Conservation (phyloP, 2,888 invertebrate genomes). For the Cheilosia variabilis region DNA sequence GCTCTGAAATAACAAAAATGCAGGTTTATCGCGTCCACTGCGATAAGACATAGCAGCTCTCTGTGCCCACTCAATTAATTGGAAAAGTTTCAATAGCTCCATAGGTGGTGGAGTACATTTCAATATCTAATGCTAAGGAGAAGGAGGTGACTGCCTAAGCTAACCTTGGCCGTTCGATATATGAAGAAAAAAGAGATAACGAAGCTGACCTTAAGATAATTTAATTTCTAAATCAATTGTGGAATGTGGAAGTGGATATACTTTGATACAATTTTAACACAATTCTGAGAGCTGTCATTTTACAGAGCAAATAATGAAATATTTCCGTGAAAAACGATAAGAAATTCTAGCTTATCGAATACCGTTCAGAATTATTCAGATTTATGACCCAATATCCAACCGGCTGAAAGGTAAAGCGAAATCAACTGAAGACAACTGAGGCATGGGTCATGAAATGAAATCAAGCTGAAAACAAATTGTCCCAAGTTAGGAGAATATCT, state of each 20-base stretch:
- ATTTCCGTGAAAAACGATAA: background rate
- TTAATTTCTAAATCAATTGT: slow-evolving; percentile 12
- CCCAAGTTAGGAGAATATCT: too few relatives aligned
- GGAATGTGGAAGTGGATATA: slow-evolving; percentile 6
- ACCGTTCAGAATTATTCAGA: background rate
- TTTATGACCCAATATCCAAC: slow-evolving; percentile 12
- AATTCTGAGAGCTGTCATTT: slow-evolving; percentile 2
- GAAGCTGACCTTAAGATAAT: slow-evolving; percentile 39
- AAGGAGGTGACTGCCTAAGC: slow-evolving; percentile 16
- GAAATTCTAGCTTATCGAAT: slow-evolving; percentile 1
- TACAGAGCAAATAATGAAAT: background rate
- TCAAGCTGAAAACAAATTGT: background rate
- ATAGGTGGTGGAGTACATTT: slow-evolving; percentile 2
- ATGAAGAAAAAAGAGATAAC: slow-evolving; percentile 5
- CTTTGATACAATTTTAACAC: background rate
- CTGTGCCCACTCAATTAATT: background rate
- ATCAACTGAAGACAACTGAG: background rate
- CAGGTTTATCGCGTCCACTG: slow-evolving; percentile 36
- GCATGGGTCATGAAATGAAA: background rate
- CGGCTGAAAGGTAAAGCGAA: background rate
- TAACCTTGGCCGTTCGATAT: slow-evolving; percentile 46
- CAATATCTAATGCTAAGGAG: slow-evolving; percentile 8
- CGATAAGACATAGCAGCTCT: slow-evolving; percentile 33
- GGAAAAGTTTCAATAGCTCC: background rate
- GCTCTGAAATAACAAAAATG: slow-evolving; percentile 8